phyloP scores from a whole-genome alignment of 2,888 invertebrate species.

The Ichneumon xanthorius region DNA sequence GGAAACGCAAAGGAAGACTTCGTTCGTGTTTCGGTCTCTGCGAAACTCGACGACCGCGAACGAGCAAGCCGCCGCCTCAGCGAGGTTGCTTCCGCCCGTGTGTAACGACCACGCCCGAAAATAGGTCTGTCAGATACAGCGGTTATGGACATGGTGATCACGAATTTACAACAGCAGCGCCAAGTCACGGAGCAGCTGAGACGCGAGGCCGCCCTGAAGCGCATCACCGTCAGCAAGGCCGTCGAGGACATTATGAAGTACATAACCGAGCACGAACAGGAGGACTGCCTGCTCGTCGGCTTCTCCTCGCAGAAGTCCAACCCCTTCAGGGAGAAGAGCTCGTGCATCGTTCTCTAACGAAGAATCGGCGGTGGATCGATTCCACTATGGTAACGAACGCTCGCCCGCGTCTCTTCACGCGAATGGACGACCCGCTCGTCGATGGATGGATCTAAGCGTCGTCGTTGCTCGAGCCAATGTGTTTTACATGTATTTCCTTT shows the following conservation, averaged over 20 bases:
- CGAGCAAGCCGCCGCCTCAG: constrained; percentile 25
- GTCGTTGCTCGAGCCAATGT: constrained; percentile 2
- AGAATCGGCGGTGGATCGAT: constrained; percentile 35
- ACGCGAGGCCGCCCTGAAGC: constrained; percentile 94
- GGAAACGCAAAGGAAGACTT: background rate
- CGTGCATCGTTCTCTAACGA: constrained; percentile 92
- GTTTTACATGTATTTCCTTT: constrained; percentile 5
- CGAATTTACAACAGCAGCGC: constrained; percentile 97
- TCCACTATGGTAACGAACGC: constrained; percentile 28
- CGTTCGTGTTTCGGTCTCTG: background rate
- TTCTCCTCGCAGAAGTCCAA: constrained; percentile 98
- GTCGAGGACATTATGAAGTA: constrained; percentile 96
- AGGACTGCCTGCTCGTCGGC: constrained; percentile 96
- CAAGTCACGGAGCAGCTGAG: constrained; percentile 97
- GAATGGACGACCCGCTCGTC: constrained; percentile 1
- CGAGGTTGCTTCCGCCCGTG: constrained; percentile 66
- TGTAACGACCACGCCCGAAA: constrained; percentile 85
- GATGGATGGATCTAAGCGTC: constrained; percentile 13
- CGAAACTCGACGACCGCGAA: constrained; percentile 9
- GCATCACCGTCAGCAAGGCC: constrained; percentile 94
- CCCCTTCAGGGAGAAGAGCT: constrained; percentile 97
- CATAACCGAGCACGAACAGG: constrained; percentile 95
- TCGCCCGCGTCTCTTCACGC: background rate
- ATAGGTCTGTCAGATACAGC: constrained; percentile 96
- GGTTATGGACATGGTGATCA: constrained; percentile 97